A percentile compares a stretch with the other conserved stretches of the same genome.
Conservation (phyloP, 1,140 invertebrate species). For the Acromyrmex echinatior region DNA sequence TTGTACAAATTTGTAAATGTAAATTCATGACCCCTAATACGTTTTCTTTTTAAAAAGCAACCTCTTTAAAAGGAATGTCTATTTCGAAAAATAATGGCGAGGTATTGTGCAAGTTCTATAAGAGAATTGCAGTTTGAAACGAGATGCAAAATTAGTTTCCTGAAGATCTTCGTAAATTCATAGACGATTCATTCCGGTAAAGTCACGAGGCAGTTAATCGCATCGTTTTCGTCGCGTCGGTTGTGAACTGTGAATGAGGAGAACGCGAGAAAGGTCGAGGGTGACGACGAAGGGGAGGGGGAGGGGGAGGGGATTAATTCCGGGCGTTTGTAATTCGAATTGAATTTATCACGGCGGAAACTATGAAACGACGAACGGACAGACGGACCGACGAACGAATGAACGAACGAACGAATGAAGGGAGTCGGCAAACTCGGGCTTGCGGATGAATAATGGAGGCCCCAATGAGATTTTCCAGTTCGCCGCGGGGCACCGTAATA, state of each 20-base stretch:
- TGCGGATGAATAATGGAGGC: slow-evolving; percentile 86
- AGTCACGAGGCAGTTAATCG: slow-evolving; percentile 27
- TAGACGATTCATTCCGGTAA: neutral
- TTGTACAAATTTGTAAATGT: neutral
- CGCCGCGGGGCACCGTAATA: slow-evolving; percentile 86
- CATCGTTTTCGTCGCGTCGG: slow-evolving; percentile 1
- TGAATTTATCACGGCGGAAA: slow-evolving; percentile 79
- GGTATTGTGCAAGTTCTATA: neutral
- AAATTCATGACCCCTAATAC: neutral
- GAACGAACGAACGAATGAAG: slow-evolving; percentile 50
- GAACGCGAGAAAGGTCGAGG: slow-evolving; percentile 21
- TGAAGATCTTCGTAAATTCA: slow-evolving; percentile 2
- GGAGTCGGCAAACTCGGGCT: slow-evolving; percentile 50
- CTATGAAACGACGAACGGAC: slow-evolving; percentile 66
- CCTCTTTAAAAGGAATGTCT: neutral
- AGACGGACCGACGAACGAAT: slow-evolving; percentile 41
- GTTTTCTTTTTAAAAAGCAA: neutral
- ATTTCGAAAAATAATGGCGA: neutral
- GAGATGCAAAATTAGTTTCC: slow-evolving; percentile 15
- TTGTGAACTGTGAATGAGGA: neutral
- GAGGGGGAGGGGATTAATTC: slow-evolving; percentile 54
- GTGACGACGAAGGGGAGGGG: neutral
- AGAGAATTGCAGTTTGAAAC: neutral
- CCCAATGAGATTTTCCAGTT: slow-evolving; percentile 86
- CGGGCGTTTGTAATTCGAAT: slow-evolving; percentile 83